These are phyloP conservation scores for Pogonus chalceus DNA, from an alignment of 1,140 invertebrate species.

Conservation along the genomic window DNA sequence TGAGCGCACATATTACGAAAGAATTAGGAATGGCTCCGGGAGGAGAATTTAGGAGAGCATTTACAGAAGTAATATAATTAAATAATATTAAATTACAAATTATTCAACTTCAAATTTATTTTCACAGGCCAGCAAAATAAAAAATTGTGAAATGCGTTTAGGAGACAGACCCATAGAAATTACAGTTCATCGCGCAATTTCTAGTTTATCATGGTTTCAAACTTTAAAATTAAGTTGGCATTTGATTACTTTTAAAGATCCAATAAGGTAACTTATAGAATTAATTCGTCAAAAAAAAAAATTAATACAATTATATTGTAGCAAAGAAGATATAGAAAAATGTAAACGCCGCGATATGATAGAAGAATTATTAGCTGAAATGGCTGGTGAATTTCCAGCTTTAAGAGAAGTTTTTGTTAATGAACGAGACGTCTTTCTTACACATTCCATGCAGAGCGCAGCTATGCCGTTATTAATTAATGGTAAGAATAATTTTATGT, in stretches of 20 bases:
- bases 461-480: conserved; percentile 37
- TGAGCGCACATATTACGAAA: conserved; percentile 87
- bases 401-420: conserved; percentile 85
- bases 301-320: conserved; percentile 40
- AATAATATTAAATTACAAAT: not conserved
- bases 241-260: conserved; percentile 64
- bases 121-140: conserved; percentile 64
- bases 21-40: conserved; percentile 96
- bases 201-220: conserved; percentile 76
- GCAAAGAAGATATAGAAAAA: conserved; percentile 84
- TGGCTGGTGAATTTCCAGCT: conserved; percentile 86
- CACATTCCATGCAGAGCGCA: conserved; percentile 75
- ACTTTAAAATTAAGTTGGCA: conserved; percentile 77
- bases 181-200: conserved; percentile 76
- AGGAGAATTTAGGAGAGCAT: conserved; percentile 88
- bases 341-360: conserved; percentile 86
- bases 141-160: conserved; percentile 73
- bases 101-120: conserved; percentile 1
- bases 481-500: conserved; percentile 11
- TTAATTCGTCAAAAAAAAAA: conserved; percentile 13
- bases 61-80: conserved; percentile 59
- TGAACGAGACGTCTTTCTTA: conserved; percentile 85
- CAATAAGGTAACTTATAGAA: conserved; percentile 53
- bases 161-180: conserved; percentile 87
- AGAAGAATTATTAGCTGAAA: conserved; percentile 80